These are phyloP conservation scores for Terrapene triunguis DNA, from an alignment of 2,113 vertebrate genomes.

Conservation along the genomic window DNA sequence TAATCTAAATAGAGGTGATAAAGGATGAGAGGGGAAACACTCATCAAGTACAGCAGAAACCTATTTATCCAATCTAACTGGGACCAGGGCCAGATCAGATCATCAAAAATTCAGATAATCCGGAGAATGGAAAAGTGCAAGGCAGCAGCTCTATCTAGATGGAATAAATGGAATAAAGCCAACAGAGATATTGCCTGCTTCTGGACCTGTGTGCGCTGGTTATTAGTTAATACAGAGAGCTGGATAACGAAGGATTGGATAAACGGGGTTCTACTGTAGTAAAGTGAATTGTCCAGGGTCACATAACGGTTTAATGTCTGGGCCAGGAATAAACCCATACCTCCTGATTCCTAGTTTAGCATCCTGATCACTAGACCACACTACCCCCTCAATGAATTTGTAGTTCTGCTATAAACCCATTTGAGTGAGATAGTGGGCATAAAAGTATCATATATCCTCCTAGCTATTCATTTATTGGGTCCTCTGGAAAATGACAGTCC, in stretches of 20 bases:
- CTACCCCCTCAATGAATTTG: not conserved
- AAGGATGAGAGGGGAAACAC: not conserved
- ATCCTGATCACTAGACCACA: not conserved
- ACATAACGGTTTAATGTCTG: not conserved
- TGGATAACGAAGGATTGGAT: not conserved
- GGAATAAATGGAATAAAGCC: no score
- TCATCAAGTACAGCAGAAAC: not conserved
- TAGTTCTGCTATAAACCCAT: not conserved
- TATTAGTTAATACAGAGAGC: not conserved
- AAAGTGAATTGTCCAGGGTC: not conserved
- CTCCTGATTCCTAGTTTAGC: not conserved
- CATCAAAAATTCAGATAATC: not conserved
- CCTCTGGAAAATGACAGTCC: not conserved
- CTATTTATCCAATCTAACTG: not conserved
- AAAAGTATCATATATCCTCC: not conserved
- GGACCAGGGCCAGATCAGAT: not conserved
- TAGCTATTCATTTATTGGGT: not conserved
- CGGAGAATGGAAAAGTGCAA: not conserved
- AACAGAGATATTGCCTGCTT: not conserved
- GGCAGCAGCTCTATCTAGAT: not conserved
- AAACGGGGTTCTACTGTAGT: not conserved
- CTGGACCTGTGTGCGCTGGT: not conserved
- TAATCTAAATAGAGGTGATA: not conserved
- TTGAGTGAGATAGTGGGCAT: not conserved
- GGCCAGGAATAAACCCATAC: not conserved